These are phyloP conservation scores for Nycticebus coucang DNA, from an alignment of 2,113 vertebrate genomes.

Conservation along the genomic window DNA sequence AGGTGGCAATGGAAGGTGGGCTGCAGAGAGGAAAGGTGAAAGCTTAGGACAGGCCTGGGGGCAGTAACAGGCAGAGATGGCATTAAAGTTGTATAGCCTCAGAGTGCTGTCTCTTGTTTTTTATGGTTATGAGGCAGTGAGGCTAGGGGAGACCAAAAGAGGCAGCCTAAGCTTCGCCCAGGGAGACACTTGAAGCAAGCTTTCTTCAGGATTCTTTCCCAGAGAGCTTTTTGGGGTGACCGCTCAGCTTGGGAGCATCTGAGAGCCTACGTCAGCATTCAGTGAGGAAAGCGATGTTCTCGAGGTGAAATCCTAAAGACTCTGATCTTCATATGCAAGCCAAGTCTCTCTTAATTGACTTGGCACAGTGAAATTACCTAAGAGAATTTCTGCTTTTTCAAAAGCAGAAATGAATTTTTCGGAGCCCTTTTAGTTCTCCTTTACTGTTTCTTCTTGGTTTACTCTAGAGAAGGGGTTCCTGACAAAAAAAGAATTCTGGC, in stretches of 20 bases:
- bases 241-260: not conserved
- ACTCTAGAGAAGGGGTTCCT: not conserved
- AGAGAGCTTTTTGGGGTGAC: not conserved
- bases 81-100: not conserved
- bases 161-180: not conserved
- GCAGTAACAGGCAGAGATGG: not conserved
- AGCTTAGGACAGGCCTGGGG: not conserved
- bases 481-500: not conserved
- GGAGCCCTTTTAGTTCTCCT: not conserved
- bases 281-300: not conserved
- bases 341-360: not conserved
- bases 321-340: not conserved
- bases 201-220: not conserved
- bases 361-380: not conserved
- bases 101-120: not conserved
- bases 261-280: not conserved
- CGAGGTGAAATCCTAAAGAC: not conserved
- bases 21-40: not conserved
- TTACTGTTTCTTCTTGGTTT: conserved; percentile 7
- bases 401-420: conserved; percentile 34
- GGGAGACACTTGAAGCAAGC: not conserved
- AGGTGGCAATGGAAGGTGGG: not conserved
- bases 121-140: not conserved
- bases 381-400: not conserved
- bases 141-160: not conserved